A percentile compares a stretch with the other conserved stretches of the same genome.
These are phyloP conservation scores for Agrochola circellaris DNA, from an alignment of 2,888 invertebrate genomes.

Conservation along the genomic window DNA sequence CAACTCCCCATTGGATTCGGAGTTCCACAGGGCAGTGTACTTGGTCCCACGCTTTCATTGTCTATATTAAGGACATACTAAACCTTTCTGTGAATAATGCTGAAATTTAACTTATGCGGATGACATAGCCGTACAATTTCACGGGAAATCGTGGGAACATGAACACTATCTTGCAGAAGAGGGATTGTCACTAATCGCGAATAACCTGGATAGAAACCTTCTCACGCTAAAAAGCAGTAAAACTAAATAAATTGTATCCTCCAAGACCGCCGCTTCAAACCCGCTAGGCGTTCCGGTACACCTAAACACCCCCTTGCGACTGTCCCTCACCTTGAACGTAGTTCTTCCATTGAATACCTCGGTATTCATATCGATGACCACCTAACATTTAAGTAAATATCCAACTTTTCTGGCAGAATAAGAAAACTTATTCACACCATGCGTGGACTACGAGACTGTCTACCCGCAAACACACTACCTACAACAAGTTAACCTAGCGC, in stretches of 20 bases:
- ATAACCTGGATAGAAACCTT: no score
- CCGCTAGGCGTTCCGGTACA: background rate
- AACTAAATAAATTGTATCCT: background rate
- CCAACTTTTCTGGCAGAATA: background rate
- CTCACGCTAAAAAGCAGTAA: background rate
- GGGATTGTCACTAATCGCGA: no score
- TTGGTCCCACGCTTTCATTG: no score
- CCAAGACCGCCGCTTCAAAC: background rate
- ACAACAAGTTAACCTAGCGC: background rate
- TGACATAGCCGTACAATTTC: no score
- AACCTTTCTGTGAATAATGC: no score
- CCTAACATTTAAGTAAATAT: background rate
- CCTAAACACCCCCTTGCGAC: background rate
- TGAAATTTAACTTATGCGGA: no score
- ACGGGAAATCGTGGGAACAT: background rate
- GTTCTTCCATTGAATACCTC: no score
- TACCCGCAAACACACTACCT: background rate
- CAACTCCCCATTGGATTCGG: no score
- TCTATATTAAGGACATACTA: no score
- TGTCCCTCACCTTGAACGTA: no score
- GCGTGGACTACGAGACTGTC: background rate
- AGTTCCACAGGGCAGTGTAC: no score
- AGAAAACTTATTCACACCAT: background rate
- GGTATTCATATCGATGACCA: background rate
- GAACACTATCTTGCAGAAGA: no score